Percentiles rank a stretch among this genome's conserved stretches.
Conservation (phyloP, 2,113 vertebrate species). For the Meles meles region DNA sequence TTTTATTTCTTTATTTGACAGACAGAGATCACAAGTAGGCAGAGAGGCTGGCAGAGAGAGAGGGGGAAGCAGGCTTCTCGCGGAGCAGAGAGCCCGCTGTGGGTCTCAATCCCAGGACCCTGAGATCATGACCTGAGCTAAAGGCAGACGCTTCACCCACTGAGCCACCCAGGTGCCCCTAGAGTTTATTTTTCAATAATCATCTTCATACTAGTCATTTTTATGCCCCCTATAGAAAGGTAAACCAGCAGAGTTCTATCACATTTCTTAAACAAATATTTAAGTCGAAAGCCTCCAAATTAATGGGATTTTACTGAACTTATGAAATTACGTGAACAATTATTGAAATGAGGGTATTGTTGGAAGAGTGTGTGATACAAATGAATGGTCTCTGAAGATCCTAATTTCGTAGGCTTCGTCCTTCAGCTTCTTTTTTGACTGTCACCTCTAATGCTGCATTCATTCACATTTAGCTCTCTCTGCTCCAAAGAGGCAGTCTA, state of each 20-base stretch:
- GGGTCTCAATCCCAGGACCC: too few species aligned
- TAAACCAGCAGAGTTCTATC: constrained; percentile 3
- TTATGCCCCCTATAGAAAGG: background rate
- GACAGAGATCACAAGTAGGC: too few species aligned
- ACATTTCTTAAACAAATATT: background rate
- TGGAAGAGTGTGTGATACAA: background rate
- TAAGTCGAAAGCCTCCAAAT: constrained; percentile 25
- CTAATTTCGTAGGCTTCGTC: background rate
- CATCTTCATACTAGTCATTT: constrained; percentile 1
- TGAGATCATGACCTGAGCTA: too few species aligned
- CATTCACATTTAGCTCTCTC: background rate
- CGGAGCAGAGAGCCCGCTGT: too few species aligned
- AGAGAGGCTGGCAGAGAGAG: too few species aligned
- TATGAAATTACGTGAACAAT: constrained; percentile 7
- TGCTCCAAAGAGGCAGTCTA: background rate
- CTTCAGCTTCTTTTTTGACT: background rate
- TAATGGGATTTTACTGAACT: background rate
- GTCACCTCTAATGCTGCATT: background rate
- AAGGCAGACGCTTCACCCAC: too few species aligned
- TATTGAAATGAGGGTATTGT: background rate
- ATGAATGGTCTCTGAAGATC: background rate
- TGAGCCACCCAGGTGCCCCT: background rate
- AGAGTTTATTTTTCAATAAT: constrained; percentile 23
- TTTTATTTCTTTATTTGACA: too few species aligned
- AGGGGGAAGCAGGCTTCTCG: too few species aligned